Conservation (phyloP, 2,113 vertebrate genomes). For the Paracanthobrama guichenoti region DNA sequence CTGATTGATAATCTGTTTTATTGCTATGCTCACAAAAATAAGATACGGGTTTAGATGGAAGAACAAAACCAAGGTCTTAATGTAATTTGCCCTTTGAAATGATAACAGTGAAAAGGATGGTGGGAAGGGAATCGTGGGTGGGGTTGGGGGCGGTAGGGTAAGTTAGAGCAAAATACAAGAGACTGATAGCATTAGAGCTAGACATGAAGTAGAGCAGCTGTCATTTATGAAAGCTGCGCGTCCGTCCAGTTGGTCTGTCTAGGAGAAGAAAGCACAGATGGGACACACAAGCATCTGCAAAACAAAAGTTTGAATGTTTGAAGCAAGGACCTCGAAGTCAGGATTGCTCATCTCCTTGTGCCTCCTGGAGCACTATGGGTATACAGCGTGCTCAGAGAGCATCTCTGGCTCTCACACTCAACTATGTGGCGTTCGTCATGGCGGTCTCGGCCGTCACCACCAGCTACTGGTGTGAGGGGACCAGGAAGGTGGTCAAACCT, state of each 20-base stretch:
- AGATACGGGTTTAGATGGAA: conserved; percentile 48
- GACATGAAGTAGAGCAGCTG: conserved; percentile 20
- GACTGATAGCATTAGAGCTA: conserved; percentile 19
- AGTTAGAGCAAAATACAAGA: conserved; percentile 21
- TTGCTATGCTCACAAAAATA: conserved; percentile 59
- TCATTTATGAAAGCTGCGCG: background rate
- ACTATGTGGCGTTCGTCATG: conserved; percentile 80
- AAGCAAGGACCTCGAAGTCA: conserved; percentile 60
- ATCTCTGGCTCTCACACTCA: conserved; percentile 80
- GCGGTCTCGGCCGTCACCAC: conserved; percentile 84
- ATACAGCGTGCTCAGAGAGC: conserved; percentile 73
- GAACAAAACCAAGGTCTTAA: conserved; percentile 50
- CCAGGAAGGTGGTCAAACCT: conserved; percentile 83
- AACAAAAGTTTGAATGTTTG: conserved; percentile 70
- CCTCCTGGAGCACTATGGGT: conserved; percentile 67
- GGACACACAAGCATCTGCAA: conserved; percentile 45
- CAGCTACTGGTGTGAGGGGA: conserved; percentile 91
- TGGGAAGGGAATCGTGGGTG: conserved; percentile 62
- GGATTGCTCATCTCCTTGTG: conserved; percentile 66
- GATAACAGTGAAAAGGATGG: conserved; percentile 59
- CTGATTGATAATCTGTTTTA: conserved; percentile 64
- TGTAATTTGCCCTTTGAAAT: conserved; percentile 70
- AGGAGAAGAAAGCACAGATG: conserved; percentile 37
- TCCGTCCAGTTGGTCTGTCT: background rate
- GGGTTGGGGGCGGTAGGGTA: background rate